Base-by-base conservation (phyloP, 2,888 invertebrate species). In the Peribatodes rhomboidaria region DNA sequence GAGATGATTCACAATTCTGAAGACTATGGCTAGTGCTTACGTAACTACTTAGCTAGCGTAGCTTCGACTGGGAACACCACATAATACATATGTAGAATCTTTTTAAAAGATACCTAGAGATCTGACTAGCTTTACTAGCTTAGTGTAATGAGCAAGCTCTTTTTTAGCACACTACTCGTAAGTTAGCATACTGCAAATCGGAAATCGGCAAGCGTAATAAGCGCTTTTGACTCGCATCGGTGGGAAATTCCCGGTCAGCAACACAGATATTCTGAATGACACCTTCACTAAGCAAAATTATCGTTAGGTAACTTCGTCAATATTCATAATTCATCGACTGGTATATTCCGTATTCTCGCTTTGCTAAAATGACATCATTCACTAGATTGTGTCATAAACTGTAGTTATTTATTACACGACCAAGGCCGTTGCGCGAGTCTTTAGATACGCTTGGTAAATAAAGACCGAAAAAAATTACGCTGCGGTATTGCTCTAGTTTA, bases 361-460 rank as follows among this genome's bases (percentile, higher is more conserved):
- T 60, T 35, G 65, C 63, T 62, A 66, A 66, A 74, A 76, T 82
- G 81, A 82, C 80, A 78, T 82, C 82, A 82, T 55, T 70, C 69
- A 65, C 54, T 61, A 63, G 75, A 80, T 81, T 79, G 69, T 80
- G 77, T 78, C 81, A 82, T 79, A 71, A 71, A 71, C 46, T 64
- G 59, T 67, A 73, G 65, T 65, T 66, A 70, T 71, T 71, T 71
- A 74, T 61, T 69, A 68, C 52, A 59, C 47, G 54, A 52, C 54
- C 73, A 75, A 75, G 76, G 75, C 42, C 69, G 62, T 20, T 27
- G 20, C 13, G 27, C 53, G 41, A 59, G 54, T 59, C 56, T 65
- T 65, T 65, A 65, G 65, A 56, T 65, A 65, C 56, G 60, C 65
- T 61, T 13, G 37, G 56, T 42, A 65, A 65, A 65, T 57, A 65